These are phyloP conservation scores for Psilanteris sp. DNA, from an alignment of 1,140 invertebrate species.

Conservation along the genomic window DNA sequence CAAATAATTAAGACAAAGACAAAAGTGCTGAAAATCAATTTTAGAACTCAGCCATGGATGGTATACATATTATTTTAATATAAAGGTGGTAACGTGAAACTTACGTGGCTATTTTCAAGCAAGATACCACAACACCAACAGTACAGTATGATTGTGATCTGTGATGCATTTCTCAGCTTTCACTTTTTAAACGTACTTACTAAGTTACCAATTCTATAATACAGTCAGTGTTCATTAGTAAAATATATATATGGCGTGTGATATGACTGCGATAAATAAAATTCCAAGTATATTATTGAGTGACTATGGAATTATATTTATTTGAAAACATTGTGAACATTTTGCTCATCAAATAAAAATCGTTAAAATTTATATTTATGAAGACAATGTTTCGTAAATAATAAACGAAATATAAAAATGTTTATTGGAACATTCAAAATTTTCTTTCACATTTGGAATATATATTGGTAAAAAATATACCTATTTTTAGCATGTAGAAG, in stretches of 20 bases:
- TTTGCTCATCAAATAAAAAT: constrained; percentile 25
- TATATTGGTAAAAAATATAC: constrained; percentile 30
- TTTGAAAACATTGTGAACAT: constrained; percentile 28
- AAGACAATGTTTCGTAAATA: constrained; percentile 32
- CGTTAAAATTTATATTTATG: not conserved
- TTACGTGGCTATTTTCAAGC: constrained; percentile 5
- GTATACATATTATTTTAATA: too few relatives aligned
- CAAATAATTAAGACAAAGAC: too few relatives aligned
- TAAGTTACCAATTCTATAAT: constrained; percentile 11
- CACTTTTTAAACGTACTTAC: constrained; percentile 46
- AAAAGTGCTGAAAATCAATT: too few relatives aligned
- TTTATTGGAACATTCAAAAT: constrained; percentile 18
- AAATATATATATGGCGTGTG: constrained; percentile 32
- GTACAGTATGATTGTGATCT: too few relatives aligned
- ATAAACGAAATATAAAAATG: constrained; percentile 27
- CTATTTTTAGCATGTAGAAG: not conserved
- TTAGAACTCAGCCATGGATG: too few relatives aligned
- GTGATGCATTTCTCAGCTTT: constrained; percentile 44
- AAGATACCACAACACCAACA: not conserved
- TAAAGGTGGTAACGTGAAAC: too few relatives aligned
- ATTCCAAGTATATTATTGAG: constrained; percentile 46
- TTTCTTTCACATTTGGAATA: constrained; percentile 40
- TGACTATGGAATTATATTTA: constrained; percentile 38
- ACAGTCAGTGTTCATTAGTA: constrained; percentile 29
- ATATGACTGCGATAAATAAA: constrained; percentile 38